Evolutionary conservation across 1,140 invertebrate species (phyloP), one percentile per base, ranked within the genome.

Genomic region (Drosophila parvula): DNA sequence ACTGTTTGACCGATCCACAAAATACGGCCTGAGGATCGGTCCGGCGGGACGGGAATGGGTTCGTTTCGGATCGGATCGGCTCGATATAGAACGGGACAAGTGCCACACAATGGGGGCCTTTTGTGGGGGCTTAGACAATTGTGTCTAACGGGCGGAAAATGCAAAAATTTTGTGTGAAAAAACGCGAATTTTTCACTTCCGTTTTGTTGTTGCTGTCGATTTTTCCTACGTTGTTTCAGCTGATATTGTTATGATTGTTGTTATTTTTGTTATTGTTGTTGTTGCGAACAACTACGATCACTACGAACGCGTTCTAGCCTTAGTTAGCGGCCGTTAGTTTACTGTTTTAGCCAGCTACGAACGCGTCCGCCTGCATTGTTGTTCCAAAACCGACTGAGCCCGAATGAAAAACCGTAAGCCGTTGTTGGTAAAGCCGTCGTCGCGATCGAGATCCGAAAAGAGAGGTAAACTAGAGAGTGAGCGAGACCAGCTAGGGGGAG

Each of bases 171-270:
- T 89, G 80, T 88, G 84, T 84, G 81, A 89, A 89, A 75, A 85
- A 90, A 81, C 81, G 84, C 70, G 85, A 89, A 76, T 74, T 89
- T 89, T 89, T 89, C 84, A 84, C 84, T 89, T 89, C 84, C 84
- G 84, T 89, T 88, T 86, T 50, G 70, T 61, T 71, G 74, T 57
- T 69, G 74, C 34, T 56, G 10, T 58, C 55, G 41, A 67, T 56
- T 55, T 77, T 75, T 69, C 41, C 51, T 45, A 34, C 58, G 53
- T 78, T 63, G 16, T 68, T 58, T 47, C 22, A 38, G 41, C 34
- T 55, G 51, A 55, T 55, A 55, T 38, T 55, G 51, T 55, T 55
- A 55, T 43, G n/a, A 5, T 60, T 36, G 1, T 60, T 62, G 38
- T 63, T 67, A 34, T 60, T 41, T 1, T 51, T 65, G 22, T 61